Evolutionary conservation across 2,113 vertebrate genomes (phyloP).

Genomic region (Camarhynchus parvulus): DNA sequence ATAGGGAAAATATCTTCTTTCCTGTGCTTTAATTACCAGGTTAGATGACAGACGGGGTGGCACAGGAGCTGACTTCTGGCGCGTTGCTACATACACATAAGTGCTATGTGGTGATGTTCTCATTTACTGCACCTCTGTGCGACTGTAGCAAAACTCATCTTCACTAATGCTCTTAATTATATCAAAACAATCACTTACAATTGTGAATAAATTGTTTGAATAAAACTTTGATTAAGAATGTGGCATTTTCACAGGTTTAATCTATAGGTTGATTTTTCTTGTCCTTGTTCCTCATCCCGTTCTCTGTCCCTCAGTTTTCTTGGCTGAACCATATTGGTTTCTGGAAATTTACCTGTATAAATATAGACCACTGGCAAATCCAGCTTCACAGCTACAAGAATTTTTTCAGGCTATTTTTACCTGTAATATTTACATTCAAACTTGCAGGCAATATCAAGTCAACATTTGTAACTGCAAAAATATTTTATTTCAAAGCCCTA

Average conservation of each 20-base stretch:
- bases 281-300: background rate
- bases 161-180: background rate
- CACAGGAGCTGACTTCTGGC: background rate
- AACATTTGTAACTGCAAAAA: background rate
- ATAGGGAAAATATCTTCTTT: background rate
- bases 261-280: background rate
- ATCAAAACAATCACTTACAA: background rate
- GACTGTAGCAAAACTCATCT: background rate
- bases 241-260: background rate
- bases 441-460: background rate
- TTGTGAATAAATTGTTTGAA: background rate
- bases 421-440: background rate
- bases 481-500: background rate
- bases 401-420: background rate
- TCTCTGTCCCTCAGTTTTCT: background rate
- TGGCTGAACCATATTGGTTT: background rate
- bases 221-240: background rate
- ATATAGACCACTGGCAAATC: background rate
- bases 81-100: rapidly evolving
- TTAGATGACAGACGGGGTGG: background rate
- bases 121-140: background rate
- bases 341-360: background rate
- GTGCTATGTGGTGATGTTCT: background rate
- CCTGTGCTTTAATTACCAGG: background rate
- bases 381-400: background rate